A percentile compares a stretch with the other conserved stretches of the same genome.
These are phyloP conservation scores for Calephelis perditalis DNA, from an alignment of 2,888 invertebrate species.

Conservation along the genomic window DNA sequence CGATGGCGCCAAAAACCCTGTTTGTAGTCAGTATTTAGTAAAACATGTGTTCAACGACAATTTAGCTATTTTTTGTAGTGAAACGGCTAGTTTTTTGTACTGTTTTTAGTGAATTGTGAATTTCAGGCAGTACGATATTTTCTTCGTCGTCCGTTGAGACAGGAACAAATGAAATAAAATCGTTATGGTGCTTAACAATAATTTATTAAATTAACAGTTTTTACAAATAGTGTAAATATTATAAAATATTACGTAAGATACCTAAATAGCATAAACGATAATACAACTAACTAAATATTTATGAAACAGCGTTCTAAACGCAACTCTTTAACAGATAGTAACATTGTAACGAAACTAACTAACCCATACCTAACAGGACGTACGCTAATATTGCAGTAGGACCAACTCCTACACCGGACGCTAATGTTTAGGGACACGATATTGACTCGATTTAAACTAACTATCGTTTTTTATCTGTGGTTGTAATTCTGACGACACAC, in stretches of 20 bases:
- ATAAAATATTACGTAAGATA: constrained; percentile 70
- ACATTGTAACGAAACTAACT: constrained; percentile 49
- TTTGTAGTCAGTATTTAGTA: no score
- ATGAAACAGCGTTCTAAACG: constrained; percentile 70
- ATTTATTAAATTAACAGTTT: constrained; percentile 72
- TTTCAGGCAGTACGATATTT: no score
- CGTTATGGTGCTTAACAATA: constrained; percentile 62
- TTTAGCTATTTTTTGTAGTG: no score
- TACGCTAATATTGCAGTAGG: constrained; percentile 76
- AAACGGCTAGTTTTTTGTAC: no score
- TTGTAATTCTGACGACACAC: no score
- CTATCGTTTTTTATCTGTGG: no score
- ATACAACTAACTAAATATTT: constrained; percentile 37
- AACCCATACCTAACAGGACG: constrained; percentile 62
- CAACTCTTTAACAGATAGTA: constrained; percentile 59
- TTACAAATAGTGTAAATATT: constrained; percentile 74
- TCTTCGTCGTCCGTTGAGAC: no score
- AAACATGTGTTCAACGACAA: no score
- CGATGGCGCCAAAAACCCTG: no score
- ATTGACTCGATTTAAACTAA: background rate
- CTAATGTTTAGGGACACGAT: constrained; percentile 38
- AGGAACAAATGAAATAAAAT: background rate
- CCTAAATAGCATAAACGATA: constrained; percentile 60
- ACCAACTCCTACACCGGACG: constrained; percentile 59
- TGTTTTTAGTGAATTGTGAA: no score